These are phyloP conservation scores for Montipora efflorescens DNA, from an alignment of 64 coral and sea anemone species.

Conservation along the genomic window DNA sequence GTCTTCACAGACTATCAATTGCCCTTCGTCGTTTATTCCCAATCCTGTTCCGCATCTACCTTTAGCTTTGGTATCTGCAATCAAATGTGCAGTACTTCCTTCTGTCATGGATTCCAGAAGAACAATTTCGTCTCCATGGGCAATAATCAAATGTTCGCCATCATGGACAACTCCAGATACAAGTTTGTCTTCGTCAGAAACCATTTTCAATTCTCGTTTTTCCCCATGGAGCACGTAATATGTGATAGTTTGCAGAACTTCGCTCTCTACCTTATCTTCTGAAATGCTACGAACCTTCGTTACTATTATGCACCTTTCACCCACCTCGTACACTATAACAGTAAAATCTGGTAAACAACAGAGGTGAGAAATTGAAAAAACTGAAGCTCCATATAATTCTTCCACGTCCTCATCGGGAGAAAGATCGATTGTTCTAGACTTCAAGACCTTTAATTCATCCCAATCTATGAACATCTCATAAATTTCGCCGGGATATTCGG, in stretches of 20 bases:
- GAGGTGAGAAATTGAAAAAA: neutral
- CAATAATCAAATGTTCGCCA: constrained; percentile 79
- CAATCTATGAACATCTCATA: constrained; percentile 67
- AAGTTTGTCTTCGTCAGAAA: neutral
- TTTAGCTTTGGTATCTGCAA: constrained; percentile 32
- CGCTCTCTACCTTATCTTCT: constrained; percentile 1
- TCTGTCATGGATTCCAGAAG: constrained; percentile 67
- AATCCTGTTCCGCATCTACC: neutral
- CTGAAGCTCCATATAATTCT: neutral
- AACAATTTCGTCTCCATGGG: constrained; percentile 42
- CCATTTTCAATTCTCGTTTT: neutral
- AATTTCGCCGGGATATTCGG: neutral
- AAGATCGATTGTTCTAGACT: constrained; percentile 26
- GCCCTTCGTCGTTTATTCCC: constrained; percentile 58
- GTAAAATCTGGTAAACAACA: constrained; percentile 66
- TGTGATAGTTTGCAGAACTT: constrained; percentile 59
- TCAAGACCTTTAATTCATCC: constrained; percentile 60
- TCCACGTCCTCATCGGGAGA: neutral
- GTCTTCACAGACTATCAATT: constrained; percentile 76
- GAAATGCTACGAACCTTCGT: constrained; percentile 37
- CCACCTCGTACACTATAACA: neutral
- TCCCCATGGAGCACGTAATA: constrained; percentile 68
- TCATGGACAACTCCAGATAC: constrained; percentile 63
- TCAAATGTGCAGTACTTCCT: constrained; percentile 59
- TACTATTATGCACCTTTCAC: neutral